Base-by-base conservation (phyloP, 2,888 invertebrate genomes). In the Drosophila antonietae region DNA sequence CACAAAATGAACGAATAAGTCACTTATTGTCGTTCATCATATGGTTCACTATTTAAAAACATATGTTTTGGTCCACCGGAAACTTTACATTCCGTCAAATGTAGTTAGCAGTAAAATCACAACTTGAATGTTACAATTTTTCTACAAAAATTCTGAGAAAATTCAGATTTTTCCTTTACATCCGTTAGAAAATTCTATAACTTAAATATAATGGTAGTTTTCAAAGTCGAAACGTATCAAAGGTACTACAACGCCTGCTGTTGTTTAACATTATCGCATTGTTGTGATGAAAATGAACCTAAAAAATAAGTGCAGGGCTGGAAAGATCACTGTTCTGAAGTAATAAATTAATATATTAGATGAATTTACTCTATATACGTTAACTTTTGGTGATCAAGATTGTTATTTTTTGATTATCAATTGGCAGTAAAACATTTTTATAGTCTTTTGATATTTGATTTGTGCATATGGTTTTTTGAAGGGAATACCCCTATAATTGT, bases 41-140 rank as follows among this genome's bases (percentile, higher is more conserved):
- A 53, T 37, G 41, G 68, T 44, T 57, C 43, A n/a, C n/a, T n/a
- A 6, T 8, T 44, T 33, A 2, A 23, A 58, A 68, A 59, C 60
- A 68, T 68, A 49, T 68, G 68, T 53, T 68, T 57, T 55, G n/a
- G 9, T 28, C 23, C 23, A 43, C n/a, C 20, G 33, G 20, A 15
- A 62, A 39, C 28, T 28, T 37, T 20, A 66, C 37, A 46, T 43
- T 37, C 12, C 10, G 9, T 0, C 7, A 64, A 35, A 3, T 6
- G 33, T 39, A 35, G 33, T 10, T 47, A 58, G 28, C 28, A 68
- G 33, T 3, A 14, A 20, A 33, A 4, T 12, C 4, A 2, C 5
- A 4, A 12, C 6, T n/a, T n/a, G 1, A 3, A 10, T 55, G 23
- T 8, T 12, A 31, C 1, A 12, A 3, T 12, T 14, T 2, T 41